Conservation (phyloP, 2,888 invertebrate genomes). For the Digitonthophagus gazella region DNA sequence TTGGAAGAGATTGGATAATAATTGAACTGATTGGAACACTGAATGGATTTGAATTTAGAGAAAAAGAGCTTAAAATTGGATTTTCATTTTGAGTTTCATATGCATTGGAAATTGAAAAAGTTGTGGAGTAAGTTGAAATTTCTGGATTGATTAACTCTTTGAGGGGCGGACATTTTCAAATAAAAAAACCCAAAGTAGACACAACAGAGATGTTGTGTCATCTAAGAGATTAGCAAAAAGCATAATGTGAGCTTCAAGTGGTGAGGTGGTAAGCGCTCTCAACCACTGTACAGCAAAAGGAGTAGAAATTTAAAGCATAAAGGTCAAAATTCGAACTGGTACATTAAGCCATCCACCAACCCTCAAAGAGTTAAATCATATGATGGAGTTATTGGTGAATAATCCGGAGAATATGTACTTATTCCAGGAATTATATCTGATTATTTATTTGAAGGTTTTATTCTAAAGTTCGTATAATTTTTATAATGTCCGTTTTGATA, state of each 20-base stretch:
- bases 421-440: constrained; percentile 41
- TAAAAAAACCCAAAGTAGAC: too few relatives aligned
- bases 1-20: constrained; percentile 23
- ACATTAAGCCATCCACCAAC: too few relatives aligned
- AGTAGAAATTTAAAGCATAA: too few relatives aligned
- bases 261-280: too few relatives aligned
- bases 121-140: constrained; percentile 22
- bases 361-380: too few relatives aligned
- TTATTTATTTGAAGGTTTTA: constrained; percentile 21
- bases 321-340: too few relatives aligned
- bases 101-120: constrained; percentile 15
- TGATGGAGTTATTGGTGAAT: constrained; percentile 14
- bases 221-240: too few relatives aligned
- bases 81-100: background rate
- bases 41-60: background rate
- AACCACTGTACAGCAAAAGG: too few relatives aligned
- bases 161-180: too few relatives aligned
- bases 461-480: constrained; percentile 27
- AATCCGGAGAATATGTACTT: constrained; percentile 44
- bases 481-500: constrained; percentile 22
- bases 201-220: too few relatives aligned
- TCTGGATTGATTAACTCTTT: constrained; percentile 21
- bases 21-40: constrained; percentile 23
- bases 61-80: background rate
- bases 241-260: too few relatives aligned